A percentile compares a stretch with the other conserved stretches of the same genome.
Evolutionary conservation across 2,888 invertebrate genomes (phyloP).

Genomic region (Drosophila acutilabella): DNA sequence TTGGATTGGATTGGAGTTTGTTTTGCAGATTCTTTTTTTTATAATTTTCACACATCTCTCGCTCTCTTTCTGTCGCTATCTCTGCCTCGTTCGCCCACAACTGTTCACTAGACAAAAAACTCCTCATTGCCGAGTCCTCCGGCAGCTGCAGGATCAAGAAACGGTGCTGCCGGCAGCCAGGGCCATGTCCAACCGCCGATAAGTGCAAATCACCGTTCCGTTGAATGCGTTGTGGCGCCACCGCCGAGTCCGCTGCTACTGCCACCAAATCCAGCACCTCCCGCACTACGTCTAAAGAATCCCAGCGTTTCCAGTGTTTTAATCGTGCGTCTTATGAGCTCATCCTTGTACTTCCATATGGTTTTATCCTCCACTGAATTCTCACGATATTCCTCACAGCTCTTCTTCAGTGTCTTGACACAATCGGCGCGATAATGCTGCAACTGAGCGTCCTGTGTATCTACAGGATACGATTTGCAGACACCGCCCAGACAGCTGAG

Average conservation of each 20-base stretch:
- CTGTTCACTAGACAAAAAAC: conserved; percentile 62
- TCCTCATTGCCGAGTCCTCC: conserved; percentile 65
- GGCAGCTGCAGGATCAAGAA: conserved; percentile 34
- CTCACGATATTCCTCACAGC: conserved; percentile 92
- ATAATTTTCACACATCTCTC: not conserved
- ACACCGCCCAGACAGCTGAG: conserved; percentile 93
- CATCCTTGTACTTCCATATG: conserved; percentile 94
- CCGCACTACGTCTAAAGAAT: conserved; percentile 86
- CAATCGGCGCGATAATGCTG: conserved; percentile 98
- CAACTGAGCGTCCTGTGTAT: conserved; percentile 93
- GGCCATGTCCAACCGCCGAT: conserved; percentile 72
- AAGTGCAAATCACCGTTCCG: conserved; percentile 84
- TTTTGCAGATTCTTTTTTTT: conserved; percentile 5
- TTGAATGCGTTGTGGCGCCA: conserved; percentile 81
- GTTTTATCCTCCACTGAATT: conserved; percentile 93
- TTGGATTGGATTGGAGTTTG: conserved; percentile 22
- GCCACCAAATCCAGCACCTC: conserved; percentile 55
- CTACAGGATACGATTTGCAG: conserved; percentile 94
- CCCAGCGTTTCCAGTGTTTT: conserved; percentile 90
- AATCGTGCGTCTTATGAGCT: conserved; percentile 89
- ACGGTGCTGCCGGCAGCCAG: conserved; percentile 48
- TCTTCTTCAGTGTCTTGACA: conserved; percentile 93
- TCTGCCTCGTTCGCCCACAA: not conserved
- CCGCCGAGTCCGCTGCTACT: conserved; percentile 73
- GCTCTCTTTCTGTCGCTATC: not conserved